Evolutionary conservation across 2,888 invertebrate species (phyloP), one percentile per base, ranked within the genome.

Genomic region (Villa cingulata): DNA sequence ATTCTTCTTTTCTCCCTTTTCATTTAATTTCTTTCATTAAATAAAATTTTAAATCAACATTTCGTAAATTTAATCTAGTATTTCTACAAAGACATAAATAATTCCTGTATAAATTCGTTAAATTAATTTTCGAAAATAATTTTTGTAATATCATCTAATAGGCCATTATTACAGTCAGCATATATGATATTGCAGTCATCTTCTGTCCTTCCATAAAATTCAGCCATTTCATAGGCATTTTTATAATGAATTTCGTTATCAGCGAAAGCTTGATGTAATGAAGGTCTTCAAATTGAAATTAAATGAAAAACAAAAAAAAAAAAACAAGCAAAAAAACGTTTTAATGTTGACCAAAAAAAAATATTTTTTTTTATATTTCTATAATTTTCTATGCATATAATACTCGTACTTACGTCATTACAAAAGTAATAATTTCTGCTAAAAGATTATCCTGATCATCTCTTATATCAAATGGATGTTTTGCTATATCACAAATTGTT

Each of bases 401-500:
- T n/a, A 29, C 5, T 34, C 15, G 19, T 18, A 58, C 78, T 75
- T 67, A 85, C 85, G 82, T 82, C 41, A 85, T 70, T 20, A 82
- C 66, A 56, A 78, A 77, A 51, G 75, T 76, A 37, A 81, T 67
- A 37, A 84, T 66, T 63, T 84, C 83, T 49, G 79, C 79, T 1
- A 84, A 63, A 9, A 86, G 65, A 56, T 76, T 75, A 45, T 74
- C 74, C 49, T 78, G 73, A 0, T 53, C 15, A 54, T 74, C 70
- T 50, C 72, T 67, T 9, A 58, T 58, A 46, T 75, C 73, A 34
- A 83, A 64, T 1, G 82, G 79, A 53, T 76, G 74, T 43, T 73
- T 73, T 3, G 81, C 77, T 18, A 81, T 65, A 55, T 82, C 80
- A 56, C 85, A 85, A 39, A 85, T 74, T 42, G 78, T 74, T 53